phyloP scores from a whole-genome alignment of 1,140 invertebrate species.

The Cheumatopsyche charites region DNA sequence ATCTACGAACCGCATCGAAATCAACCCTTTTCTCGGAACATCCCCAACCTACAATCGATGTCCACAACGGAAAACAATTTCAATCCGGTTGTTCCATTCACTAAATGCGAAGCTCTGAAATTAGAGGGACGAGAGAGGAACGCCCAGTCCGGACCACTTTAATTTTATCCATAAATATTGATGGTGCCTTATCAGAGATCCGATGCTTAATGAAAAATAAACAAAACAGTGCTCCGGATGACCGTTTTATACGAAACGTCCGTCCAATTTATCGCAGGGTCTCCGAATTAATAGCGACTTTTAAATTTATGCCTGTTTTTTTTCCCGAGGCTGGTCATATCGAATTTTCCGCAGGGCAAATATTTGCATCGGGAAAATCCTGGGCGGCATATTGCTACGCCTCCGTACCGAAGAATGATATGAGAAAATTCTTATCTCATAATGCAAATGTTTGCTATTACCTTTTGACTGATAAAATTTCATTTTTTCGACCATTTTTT shows the following conservation, averaged over 20 bases:
- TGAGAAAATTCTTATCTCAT: no score
- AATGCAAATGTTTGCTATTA: no score
- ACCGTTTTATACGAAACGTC: background rate
- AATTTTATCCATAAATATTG: conserved; percentile 36
- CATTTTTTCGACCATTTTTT: no score
- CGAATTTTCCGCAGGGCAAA: conserved; percentile 17
- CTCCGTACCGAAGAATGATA: no score
- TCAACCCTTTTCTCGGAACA: no score
- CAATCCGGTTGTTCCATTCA: background rate
- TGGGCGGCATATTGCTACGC: no score
- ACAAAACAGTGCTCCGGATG: conserved; percentile 10
- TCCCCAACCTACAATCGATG: no score
- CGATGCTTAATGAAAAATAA: conserved; percentile 34
- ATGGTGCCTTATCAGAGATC: conserved; percentile 29
- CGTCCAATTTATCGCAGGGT: background rate
- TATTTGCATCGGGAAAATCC: conserved; percentile 11
- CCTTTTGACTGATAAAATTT: no score
- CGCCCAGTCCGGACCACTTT: conserved; percentile 4
- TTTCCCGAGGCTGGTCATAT: no score
- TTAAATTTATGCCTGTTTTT: background rate
- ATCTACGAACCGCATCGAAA: no score
- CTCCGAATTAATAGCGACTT: conserved; percentile 16
- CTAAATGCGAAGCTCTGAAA: background rate
- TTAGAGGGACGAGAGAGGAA: background rate
- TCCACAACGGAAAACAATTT: conserved; percentile 14